phyloP scores from a whole-genome alignment of 2,113 vertebrate species.

The Herpailurus yagouaroundi region DNA sequence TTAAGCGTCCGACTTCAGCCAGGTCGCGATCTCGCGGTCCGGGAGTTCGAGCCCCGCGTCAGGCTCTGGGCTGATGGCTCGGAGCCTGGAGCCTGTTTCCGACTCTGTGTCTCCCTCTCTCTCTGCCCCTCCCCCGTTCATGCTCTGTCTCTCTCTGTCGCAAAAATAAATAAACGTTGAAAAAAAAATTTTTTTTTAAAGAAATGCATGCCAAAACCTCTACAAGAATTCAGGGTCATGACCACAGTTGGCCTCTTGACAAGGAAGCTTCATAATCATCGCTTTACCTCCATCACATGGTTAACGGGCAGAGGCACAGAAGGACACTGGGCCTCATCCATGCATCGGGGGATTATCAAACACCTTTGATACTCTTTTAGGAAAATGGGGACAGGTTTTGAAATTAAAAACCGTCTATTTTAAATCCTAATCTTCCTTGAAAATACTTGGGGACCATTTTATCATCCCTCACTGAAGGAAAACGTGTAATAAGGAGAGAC shows the following conservation, averaged over 20 bases:
- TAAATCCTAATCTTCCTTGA: neutral
- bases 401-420: constrained; percentile 29
- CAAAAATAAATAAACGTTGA: too few species aligned
- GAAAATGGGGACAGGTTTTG: neutral
- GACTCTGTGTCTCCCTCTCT: too few species aligned
- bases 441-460: neutral
- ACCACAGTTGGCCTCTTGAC: neutral
- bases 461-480: constrained; percentile 7
- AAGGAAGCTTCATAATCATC: neutral
- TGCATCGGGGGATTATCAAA: neutral
- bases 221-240: neutral
- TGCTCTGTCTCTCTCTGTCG: too few species aligned
- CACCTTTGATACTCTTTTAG: neutral
- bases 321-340: too few species aligned
- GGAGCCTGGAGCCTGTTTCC: too few species aligned
- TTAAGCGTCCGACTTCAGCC: too few species aligned
- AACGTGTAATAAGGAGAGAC: neutral
- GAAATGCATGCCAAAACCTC: neutral
- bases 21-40: too few species aligned
- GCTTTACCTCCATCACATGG: neutral
- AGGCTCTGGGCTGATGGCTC: too few species aligned
- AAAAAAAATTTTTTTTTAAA: neutral
- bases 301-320: accelerated
- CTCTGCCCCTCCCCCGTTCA: too few species aligned
- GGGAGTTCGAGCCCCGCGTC: too few species aligned